Percentiles rank a stretch among this genome's conserved stretches.
These are phyloP conservation scores for Eledona agricola DNA, from an alignment of 2,888 invertebrate genomes.

Conservation along the genomic window DNA sequence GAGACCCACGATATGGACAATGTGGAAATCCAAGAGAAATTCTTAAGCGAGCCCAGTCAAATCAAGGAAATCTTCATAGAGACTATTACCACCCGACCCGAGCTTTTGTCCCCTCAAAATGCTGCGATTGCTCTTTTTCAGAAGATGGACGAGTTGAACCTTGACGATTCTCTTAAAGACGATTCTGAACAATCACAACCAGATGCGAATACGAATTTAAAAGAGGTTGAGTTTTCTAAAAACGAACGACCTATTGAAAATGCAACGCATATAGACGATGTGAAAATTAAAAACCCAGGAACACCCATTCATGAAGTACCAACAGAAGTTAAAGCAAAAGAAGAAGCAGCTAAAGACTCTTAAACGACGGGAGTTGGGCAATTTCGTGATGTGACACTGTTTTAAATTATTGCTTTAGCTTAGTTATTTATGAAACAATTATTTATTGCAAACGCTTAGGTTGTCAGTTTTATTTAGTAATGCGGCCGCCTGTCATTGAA, in stretches of 20 bases:
- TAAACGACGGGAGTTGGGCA: background rate
- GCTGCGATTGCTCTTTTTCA: constrained; percentile 22
- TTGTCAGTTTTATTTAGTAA: constrained; percentile 8
- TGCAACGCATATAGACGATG: too few relatives aligned
- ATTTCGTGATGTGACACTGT: constrained; percentile 10
- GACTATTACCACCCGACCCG: constrained; percentile 13
- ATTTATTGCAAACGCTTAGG: constrained; percentile 20
- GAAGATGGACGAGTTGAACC: constrained; percentile 21
- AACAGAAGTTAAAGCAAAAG: too few relatives aligned
- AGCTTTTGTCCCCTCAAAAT: constrained; percentile 24
- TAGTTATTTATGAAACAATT: constrained; percentile 28
- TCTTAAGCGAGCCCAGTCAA: constrained; percentile 17
- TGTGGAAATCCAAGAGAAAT: constrained; percentile 30
- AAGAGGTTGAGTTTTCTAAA: too few relatives aligned
- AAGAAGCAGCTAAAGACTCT: background rate
- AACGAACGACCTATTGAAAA: too few relatives aligned
- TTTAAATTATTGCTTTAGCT: constrained; percentile 19
- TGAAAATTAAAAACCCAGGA: background rate
- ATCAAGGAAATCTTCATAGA: constrained; percentile 24
- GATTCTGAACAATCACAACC: too few relatives aligned
- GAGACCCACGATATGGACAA: constrained; percentile 39
- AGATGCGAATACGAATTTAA: too few relatives aligned
- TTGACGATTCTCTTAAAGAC: too few relatives aligned
- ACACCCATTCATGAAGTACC: constrained; percentile 3
- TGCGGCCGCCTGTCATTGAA: background rate